phyloP scores from a whole-genome alignment of 1,140 invertebrate genomes.

The Orchestia grillus region DNA sequence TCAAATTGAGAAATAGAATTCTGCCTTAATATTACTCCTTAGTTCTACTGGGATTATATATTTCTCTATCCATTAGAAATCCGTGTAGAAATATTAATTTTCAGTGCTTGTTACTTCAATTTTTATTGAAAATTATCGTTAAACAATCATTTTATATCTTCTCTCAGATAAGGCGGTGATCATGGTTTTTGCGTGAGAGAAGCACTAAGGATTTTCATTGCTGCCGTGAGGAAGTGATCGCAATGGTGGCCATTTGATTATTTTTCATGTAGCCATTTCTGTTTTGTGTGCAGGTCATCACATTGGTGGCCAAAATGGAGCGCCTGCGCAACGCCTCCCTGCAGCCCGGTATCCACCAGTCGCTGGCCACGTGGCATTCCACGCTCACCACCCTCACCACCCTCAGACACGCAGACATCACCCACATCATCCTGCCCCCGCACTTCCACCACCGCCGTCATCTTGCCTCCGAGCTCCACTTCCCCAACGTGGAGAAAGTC shows the following conservation, averaged over 20 bases:
- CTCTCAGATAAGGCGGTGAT: too few relatives aligned
- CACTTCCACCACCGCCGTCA: slow-evolving; percentile 5
- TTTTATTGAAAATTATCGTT: too few relatives aligned
- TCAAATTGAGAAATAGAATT: too few relatives aligned
- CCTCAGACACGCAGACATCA: slow-evolving; percentile 26
- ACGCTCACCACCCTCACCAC: slow-evolving; percentile 31
- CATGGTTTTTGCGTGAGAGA: too few relatives aligned
- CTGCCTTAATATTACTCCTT: too few relatives aligned
- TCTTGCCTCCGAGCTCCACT: neutral
- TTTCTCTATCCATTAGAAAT: too few relatives aligned
- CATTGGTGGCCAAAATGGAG: slow-evolving; percentile 80
- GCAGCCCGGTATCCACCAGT: slow-evolving; percentile 76
- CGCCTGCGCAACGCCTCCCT: slow-evolving; percentile 75
- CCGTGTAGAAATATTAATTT: too few relatives aligned
- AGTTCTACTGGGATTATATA: too few relatives aligned
- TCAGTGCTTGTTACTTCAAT: too few relatives aligned
- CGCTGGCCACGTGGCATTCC: slow-evolving; percentile 77
- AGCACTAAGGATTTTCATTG: too few relatives aligned
- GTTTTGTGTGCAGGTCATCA: slow-evolving; percentile 75
- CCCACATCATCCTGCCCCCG: slow-evolving; percentile 31
- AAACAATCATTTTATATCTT: too few relatives aligned
- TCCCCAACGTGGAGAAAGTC: slow-evolving; percentile 38
- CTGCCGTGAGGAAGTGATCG: too few relatives aligned
- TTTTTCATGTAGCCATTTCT: neutral
- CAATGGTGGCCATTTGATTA: neutral